Conservation (phyloP, 2,113 vertebrate genomes). For the Corvus moneduloides region DNA sequence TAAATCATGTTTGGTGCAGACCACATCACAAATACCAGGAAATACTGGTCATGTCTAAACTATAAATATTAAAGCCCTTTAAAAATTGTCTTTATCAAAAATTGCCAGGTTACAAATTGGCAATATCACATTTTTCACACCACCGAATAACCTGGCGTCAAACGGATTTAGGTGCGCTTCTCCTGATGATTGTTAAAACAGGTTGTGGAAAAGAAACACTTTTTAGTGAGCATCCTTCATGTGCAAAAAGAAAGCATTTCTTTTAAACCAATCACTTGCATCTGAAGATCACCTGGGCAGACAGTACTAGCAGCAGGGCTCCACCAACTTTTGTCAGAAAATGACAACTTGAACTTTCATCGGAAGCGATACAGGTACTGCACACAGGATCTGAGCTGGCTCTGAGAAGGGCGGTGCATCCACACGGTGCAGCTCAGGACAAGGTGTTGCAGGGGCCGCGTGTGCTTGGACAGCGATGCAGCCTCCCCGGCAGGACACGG, state of each 20-base stretch:
- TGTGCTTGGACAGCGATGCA: accelerated
- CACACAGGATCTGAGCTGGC: background rate
- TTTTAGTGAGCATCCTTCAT: background rate
- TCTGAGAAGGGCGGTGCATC: background rate
- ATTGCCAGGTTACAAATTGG: constrained; percentile 46
- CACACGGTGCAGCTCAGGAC: background rate
- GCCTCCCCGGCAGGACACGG: accelerated
- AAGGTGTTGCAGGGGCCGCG: accelerated
- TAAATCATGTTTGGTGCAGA: constrained; percentile 42
- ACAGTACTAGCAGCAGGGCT: background rate
- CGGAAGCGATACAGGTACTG: background rate
- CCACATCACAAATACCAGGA: constrained; percentile 50
- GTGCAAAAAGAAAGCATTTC: constrained; percentile 32
- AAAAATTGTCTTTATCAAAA: constrained; percentile 60
- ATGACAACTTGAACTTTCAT: background rate
- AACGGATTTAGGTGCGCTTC: background rate
- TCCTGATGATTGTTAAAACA: constrained; percentile 12
- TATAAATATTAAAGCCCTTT: constrained; percentile 78
- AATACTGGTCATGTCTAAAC: constrained; percentile 70
- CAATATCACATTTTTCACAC: constrained; percentile 8
- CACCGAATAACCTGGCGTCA: background rate
- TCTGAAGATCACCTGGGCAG: background rate
- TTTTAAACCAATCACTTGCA: background rate
- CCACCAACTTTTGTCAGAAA: background rate
- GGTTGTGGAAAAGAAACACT: constrained; percentile 17